Base-by-base conservation (phyloP, 1,140 invertebrate genomes). In the Nasonia longicornis region DNA sequence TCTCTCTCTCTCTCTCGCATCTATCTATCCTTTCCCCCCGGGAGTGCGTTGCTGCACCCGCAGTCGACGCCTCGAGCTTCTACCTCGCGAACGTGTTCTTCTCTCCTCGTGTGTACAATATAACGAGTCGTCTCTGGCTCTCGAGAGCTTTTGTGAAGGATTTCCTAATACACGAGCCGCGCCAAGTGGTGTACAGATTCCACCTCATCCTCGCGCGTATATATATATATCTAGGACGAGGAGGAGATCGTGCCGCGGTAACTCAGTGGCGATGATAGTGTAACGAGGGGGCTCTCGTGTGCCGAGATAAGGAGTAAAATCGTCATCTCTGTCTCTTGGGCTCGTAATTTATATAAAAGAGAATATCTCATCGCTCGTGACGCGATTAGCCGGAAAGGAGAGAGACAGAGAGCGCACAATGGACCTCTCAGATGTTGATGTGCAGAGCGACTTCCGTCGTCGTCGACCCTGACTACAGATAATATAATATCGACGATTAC, bases 1-100 rank as follows among this genome's bases (percentile, higher is more conserved):
- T 78, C 66, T 31, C 31, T 31, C 31, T 31, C 31, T 31, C 31
- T 35, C 31, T 80, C 20, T 26, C 45, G 38, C n/a, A 3, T 35
- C 29, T 38, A 38, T 70, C 69, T 70, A 20, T 70, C 69, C 31
- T 58, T 58, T 58, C 16, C 52, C 52, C 52, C 52, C 1, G 26
- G 1, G 16, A n/a, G 7, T 14, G 20, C 4, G 69, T 20, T 29
- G 29, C 12, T 70, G 35, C 31, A 29, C 63, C 70, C n/a, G 20
- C 45, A 63, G 31, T 58, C 52, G 72, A 42, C 22, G 72, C 45
- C 48, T 58, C 48, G 48, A 74, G 72, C 48, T 58, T 29, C 72
- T 74, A 58, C 72, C 72, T 74, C 29, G 72, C 72, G 72, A 58
- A 74, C 48, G 71, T 72, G 69, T 31, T 52, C 52, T 58, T 16